Evolutionary conservation across 2,888 invertebrate species (phyloP), one percentile per base, ranked within the genome.

Genomic region (Cryptocephalus moraei): DNA sequence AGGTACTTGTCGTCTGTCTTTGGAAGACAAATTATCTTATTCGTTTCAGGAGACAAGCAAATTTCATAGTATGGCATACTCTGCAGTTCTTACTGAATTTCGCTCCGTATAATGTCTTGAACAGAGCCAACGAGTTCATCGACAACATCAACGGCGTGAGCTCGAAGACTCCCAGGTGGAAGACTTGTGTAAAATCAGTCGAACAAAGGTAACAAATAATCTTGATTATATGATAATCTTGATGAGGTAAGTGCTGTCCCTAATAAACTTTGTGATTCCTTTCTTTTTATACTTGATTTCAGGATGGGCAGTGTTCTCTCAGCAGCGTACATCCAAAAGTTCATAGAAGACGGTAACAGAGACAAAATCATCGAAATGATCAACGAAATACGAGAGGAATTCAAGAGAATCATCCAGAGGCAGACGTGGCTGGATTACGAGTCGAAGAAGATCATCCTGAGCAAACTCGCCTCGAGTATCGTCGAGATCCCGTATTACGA

Each of bases 1-100:
- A 60, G 67, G 70, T 69, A 36, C 12, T 11, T 36, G 12, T 4
- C 36, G 12, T 2, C 36, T 36, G 36, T 6, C 22, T 22, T 22
- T 6, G 22, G 22, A 6, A 22, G 22, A 22, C 3, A 22, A 22
- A 22, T 22, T 39, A 22, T 13, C 8, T 36, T 31, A 44, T 32
- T 43, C 33, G 32, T 55, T 56, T 9, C 49, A 70, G 69, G 45
- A 56, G 62, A 41, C 45, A 67, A 33, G 68, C 68, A 4, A 70
- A 70, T 56, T 66, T 64, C 47, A 63, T 70, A 49, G 58, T 56
- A 8, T 67, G 67, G 66, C 61, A 62, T 39, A 59, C 63, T n/a
- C 45, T 70, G 2, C 61, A 65, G 45, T 53, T 60, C 38, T 51
- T 64, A 44, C 57, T 63, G 9, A 57, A 59, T 46, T 67, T 60